These are phyloP conservation scores for Brenthis hecate DNA, from an alignment of 2,888 invertebrate species.

Conservation along the genomic window DNA sequence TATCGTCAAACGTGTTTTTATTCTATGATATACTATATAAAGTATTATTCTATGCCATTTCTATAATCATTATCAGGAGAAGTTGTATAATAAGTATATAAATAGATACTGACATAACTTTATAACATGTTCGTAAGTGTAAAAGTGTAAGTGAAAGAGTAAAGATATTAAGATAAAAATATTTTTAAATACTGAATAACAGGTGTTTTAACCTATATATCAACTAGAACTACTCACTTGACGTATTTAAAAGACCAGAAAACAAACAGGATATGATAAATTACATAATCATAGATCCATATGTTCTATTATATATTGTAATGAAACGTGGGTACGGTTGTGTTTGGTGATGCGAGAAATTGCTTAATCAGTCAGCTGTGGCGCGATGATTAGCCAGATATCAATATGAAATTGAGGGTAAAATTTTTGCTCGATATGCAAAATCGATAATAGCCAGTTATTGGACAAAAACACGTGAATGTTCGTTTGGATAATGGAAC, in stretches of 20 bases:
- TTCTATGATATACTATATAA: too few relatives aligned
- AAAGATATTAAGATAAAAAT: neutral
- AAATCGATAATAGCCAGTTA: conserved; percentile 38
- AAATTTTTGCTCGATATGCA: conserved; percentile 55
- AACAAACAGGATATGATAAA: conserved; percentile 65
- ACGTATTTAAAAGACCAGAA: conserved; percentile 19
- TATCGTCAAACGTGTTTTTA: too few relatives aligned
- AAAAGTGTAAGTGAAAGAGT: too few relatives aligned
- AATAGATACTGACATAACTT: too few relatives aligned
- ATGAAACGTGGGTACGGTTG: conserved; percentile 69
- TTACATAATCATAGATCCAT: conserved; percentile 55
- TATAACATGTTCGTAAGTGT: too few relatives aligned
- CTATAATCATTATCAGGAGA: too few relatives aligned
- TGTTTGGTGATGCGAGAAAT: conserved; percentile 71
- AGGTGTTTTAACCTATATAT: conserved; percentile 14
- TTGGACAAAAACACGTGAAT: conserved; percentile 36
- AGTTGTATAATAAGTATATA: too few relatives aligned
- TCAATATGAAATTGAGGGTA: conserved; percentile 68
- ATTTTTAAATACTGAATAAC: neutral
- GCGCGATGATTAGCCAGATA: conserved; percentile 70
- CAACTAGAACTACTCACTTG: conserved; percentile 15
- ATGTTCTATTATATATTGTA: conserved; percentile 69
- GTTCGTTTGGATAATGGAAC: conserved; percentile 11
- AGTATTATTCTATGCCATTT: too few relatives aligned
- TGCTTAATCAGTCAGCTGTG: conserved; percentile 78